Conservation (phyloP, 2,113 vertebrate genomes). For the Gracilinanus agilis region DNA sequence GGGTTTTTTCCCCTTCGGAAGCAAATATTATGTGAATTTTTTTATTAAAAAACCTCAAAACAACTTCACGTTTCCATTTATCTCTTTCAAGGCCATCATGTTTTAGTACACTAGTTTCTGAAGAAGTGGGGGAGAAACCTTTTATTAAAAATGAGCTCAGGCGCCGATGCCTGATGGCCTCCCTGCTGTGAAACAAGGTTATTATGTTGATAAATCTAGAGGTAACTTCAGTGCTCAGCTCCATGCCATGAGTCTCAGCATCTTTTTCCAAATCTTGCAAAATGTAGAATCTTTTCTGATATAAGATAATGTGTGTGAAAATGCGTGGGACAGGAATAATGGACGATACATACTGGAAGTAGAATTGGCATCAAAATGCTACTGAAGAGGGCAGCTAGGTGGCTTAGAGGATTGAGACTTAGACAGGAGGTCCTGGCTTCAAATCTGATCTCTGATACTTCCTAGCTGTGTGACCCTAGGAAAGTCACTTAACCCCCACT, state of each 20-base stretch:
- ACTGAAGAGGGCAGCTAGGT: neutral
- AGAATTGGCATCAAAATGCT: neutral
- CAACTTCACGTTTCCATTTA: neutral
- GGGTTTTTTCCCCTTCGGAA: neutral
- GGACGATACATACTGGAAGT: neutral
- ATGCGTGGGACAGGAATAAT: neutral
- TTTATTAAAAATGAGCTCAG: neutral
- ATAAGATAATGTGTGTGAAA: neutral
- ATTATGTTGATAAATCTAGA: neutral
- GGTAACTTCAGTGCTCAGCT: neutral
- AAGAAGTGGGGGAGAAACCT: neutral
- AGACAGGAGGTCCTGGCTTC: neutral
- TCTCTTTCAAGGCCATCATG: neutral
- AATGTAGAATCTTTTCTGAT: neutral
- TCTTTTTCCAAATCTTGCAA: neutral
- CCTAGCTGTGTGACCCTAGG: neutral
- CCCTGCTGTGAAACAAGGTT: neutral
- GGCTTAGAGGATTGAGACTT: rapidly evolving
- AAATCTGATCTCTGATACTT: neutral
- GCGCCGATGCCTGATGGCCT: neutral
- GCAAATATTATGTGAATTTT: neutral
- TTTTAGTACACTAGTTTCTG: neutral
- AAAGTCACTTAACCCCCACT: neutral
- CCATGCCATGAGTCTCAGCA: neutral
- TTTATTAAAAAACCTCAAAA: neutral